phyloP scores from a whole-genome alignment of 2,797 vertebrate species.

The Ceyx erithaca region DNA sequence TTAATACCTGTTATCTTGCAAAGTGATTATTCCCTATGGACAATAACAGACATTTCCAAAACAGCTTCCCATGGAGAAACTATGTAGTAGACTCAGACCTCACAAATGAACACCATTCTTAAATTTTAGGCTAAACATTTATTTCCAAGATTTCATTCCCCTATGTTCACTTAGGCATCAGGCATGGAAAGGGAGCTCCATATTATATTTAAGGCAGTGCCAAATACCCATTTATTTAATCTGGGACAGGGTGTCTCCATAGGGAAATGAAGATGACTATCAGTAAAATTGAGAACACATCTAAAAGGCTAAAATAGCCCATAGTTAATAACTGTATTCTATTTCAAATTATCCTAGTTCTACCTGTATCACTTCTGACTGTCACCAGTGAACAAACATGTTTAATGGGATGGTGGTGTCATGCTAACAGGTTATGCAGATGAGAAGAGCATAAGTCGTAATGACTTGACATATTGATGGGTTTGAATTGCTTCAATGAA shows the following conservation, averaged over 20 bases:
- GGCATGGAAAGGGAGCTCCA: neutral
- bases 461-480: neutral
- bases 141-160: neutral
- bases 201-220: neutral
- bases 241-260: neutral
- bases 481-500: neutral
- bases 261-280: neutral
- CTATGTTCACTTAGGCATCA: neutral
- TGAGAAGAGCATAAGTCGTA: neutral
- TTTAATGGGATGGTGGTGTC: neutral
- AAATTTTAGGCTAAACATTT: neutral
- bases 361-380: neutral
- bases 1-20: neutral
- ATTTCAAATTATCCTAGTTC: neutral
- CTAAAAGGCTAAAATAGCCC: neutral
- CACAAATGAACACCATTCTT: neutral
- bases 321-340: neutral
- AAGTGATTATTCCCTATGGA: neutral
- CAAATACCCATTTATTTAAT: neutral
- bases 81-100: neutral
- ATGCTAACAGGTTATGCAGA: neutral
- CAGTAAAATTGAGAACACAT: neutral
- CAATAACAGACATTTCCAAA: neutral
- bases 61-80: neutral
- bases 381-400: rapidly evolving